phyloP scores from a whole-genome alignment of 2,113 vertebrate genomes.

The Nycticorax nycticorax region DNA sequence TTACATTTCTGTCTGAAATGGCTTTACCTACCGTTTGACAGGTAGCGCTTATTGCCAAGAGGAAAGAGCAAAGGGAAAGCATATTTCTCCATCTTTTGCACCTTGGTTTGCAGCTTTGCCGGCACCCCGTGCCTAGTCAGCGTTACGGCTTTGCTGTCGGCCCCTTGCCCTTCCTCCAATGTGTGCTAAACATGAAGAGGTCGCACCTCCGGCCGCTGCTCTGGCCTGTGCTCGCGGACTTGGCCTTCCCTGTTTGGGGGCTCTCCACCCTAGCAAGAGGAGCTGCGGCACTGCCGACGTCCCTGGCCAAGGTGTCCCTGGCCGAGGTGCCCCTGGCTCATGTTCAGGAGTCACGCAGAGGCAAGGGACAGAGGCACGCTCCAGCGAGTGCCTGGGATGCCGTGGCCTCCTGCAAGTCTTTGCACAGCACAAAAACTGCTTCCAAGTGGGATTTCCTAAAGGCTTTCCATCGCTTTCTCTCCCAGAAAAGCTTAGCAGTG shows the following conservation, averaged over 20 bases:
- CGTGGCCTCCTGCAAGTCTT: not conserved
- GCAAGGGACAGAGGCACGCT: not conserved
- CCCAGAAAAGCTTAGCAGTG: not conserved
- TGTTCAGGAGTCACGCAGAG: accelerated
- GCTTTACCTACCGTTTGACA: not conserved
- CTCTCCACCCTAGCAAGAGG: not conserved
- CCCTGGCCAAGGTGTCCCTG: not conserved
- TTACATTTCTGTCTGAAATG: slow-evolving; percentile 8
- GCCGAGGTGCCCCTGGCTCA: not conserved
- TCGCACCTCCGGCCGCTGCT: not conserved
- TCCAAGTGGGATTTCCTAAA: not conserved
- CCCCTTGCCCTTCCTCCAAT: not conserved
- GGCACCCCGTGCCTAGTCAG: accelerated
- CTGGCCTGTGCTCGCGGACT: not conserved
- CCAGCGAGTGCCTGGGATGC: accelerated
- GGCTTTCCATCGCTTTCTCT: not conserved
- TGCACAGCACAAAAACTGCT: not conserved
- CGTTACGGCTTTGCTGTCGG: accelerated
- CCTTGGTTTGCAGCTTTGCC: not conserved
- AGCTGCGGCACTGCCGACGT: accelerated
- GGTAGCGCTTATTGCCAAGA: not conserved
- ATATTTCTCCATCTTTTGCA: not conserved
- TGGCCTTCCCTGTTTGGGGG: not conserved
- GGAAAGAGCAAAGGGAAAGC: not conserved
- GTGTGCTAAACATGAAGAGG: accelerated